These are phyloP conservation scores for Peromyscus californicus DNA, from an alignment of 2,113 vertebrate species.

Conservation along the genomic window DNA sequence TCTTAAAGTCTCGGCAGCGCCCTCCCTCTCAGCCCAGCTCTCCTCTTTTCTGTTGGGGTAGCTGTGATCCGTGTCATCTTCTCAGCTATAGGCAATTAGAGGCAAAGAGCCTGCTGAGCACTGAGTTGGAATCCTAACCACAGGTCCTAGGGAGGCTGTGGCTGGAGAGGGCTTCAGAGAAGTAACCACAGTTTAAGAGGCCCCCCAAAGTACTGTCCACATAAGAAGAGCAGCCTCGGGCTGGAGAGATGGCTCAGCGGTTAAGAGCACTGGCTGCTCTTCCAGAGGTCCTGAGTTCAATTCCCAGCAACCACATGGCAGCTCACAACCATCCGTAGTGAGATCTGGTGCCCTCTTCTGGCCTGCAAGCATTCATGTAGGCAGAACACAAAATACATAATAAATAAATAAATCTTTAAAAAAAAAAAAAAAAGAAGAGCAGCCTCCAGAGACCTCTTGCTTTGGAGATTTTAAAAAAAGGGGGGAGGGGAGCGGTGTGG, in stretches of 20 bases:
- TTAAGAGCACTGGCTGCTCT: too few species aligned
- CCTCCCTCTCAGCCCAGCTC: neutral
- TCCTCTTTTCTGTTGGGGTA: neutral
- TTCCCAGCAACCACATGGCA: too few species aligned
- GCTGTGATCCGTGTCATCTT: neutral
- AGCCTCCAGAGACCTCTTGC: neutral
- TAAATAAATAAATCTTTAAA: too few species aligned
- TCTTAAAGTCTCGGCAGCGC: rapidly evolving
- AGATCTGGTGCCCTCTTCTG: too few species aligned
- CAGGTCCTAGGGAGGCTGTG: neutral
- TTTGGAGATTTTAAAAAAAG: neutral
- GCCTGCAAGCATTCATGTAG: too few species aligned
- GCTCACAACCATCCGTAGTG: too few species aligned
- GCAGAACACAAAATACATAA: too few species aligned
- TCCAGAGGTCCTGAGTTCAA: too few species aligned
- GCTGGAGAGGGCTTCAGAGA: neutral
- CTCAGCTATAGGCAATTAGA: neutral
- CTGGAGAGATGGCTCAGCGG: too few species aligned
- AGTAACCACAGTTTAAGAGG: neutral
- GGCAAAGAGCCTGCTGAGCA: neutral
- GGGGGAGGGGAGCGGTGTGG: rapidly evolving
- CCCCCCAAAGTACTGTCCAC: neutral
- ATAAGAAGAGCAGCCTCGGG: neutral
- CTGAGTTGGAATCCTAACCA: neutral
- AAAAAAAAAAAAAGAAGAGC: neutral